A percentile compares a stretch with the other conserved stretches of the same genome.
Evolutionary conservation across 1,140 invertebrate species (phyloP).

Genomic region (Ectropis grisescens): DNA sequence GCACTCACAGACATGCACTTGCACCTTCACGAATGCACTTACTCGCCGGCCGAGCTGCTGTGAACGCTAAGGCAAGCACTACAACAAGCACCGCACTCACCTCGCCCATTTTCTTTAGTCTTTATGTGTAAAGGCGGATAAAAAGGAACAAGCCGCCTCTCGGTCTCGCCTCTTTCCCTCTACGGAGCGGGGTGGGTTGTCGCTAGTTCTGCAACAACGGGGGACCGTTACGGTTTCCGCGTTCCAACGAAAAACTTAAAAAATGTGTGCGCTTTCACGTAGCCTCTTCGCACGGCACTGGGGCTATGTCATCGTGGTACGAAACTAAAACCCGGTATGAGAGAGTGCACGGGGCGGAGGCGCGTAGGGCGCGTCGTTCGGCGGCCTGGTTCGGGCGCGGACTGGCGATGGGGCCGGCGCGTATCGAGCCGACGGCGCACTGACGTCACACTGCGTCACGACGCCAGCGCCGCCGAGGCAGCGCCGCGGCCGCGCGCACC

Average conservation of each 20-base stretch:
- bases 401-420: slow-evolving; percentile 50
- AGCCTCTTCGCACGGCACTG: slow-evolving; percentile 58
- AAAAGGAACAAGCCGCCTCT: slow-evolving; percentile 59
- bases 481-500: slow-evolving; percentile 26
- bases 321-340: slow-evolving; percentile 66
- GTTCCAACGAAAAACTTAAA: slow-evolving; percentile 59
- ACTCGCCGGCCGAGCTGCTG: slow-evolving; percentile 23
- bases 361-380: slow-evolving; percentile 57
- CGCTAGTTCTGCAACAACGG: slow-evolving; percentile 65
- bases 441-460: slow-evolving; percentile 71
- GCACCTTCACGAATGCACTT: slow-evolving; percentile 49
- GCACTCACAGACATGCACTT: slow-evolving; percentile 53
- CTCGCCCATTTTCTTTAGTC: slow-evolving; percentile 67
- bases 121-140: slow-evolving; percentile 62
- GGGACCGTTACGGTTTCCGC: slow-evolving; percentile 60
- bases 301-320: slow-evolving; percentile 62
- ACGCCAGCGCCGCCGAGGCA: slow-evolving; percentile 57
- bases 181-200: slow-evolving; percentile 53
- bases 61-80: slow-evolving; percentile 49
- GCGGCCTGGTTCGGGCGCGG: slow-evolving; percentile 64
- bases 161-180: slow-evolving; percentile 54
- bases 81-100: slow-evolving; percentile 63
- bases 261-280: slow-evolving; percentile 63
- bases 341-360: slow-evolving; percentile 51
- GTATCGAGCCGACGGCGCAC: slow-evolving; percentile 60